phyloP scores from a whole-genome alignment of 2,797 vertebrate genomes.

The Adelosebastes latens region DNA sequence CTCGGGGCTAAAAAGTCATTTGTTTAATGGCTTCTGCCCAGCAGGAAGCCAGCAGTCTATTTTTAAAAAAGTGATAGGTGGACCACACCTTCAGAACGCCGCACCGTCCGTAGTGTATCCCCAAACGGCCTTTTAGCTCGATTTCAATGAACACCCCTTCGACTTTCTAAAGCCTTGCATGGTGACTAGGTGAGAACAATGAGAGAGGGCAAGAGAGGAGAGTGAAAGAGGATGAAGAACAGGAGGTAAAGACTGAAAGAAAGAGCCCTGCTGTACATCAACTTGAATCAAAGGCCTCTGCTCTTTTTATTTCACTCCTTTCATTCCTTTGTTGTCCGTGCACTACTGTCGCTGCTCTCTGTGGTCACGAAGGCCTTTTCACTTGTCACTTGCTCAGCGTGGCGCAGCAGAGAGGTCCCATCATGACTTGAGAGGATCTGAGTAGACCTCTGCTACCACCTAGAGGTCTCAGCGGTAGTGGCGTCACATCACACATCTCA shows the following conservation, averaged over 20 bases:
- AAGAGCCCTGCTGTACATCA: slow-evolving; percentile 46
- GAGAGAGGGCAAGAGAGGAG: slow-evolving; percentile 11
- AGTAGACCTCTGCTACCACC: slow-evolving; percentile 84
- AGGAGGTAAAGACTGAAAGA: slow-evolving; percentile 32
- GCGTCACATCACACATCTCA: slow-evolving; percentile 1
- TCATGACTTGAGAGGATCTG: slow-evolving; percentile 10
- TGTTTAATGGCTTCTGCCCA: slow-evolving; percentile 81
- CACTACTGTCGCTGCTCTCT: slow-evolving; percentile 44
- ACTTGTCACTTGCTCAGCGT: slow-evolving; percentile 44
- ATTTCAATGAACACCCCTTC: slow-evolving; percentile 23
- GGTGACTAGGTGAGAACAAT: slow-evolving; percentile 48
- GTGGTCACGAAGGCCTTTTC: slow-evolving; percentile 52
- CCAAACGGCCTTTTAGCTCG: slow-evolving; percentile 40
- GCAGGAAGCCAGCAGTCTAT: slow-evolving; percentile 75
- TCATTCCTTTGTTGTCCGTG: slow-evolving; percentile 59
- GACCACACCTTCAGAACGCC: slow-evolving; percentile 59
- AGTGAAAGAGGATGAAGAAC: slow-evolving; percentile 24
- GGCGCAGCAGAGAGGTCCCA: slow-evolving; percentile 30
- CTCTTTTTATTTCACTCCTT: slow-evolving; percentile 43
- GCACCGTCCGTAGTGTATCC: slow-evolving; percentile 27
- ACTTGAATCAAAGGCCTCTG: slow-evolving; percentile 60
- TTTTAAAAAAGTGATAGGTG: slow-evolving; percentile 68
- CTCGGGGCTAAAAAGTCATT: slow-evolving; percentile 81
- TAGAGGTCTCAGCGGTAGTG: slow-evolving; percentile 54
- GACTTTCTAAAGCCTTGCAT: slow-evolving; percentile 55